Evolutionary conservation across 2,888 invertebrate genomes (phyloP), one percentile per base, ranked within the genome.

Genomic region (Drosophila differens): DNA sequence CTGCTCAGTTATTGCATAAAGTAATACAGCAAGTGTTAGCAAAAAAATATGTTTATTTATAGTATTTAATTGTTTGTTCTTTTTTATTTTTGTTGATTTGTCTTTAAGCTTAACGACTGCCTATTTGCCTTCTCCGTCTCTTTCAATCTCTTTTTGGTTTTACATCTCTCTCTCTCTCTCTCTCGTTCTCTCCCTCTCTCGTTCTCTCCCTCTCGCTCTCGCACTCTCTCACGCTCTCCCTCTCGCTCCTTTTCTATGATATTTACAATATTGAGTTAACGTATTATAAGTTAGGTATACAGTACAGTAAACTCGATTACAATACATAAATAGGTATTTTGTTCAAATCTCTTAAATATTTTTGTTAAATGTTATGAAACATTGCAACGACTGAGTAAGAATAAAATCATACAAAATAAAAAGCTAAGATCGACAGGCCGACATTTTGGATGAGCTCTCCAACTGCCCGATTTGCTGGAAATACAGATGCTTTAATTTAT

Each of bases 191-290:
- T 28, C 28, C 28, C 28, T 28, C 28, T 28, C 28, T 22, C 22
- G 28, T 0, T 0, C 28, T 33, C 52, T 30, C 37, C 16, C 39
- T 52, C 14, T 14, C 35, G 14, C 41, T 19, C 39, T 47, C 14
- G 14, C 35, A 4, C 61, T 12, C n/a, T 58, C 32, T 44, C 4
- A 22, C n/a, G 28, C 28, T 37, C 52, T 30, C 30, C 25, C 28
- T 67, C 53, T 57, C 19, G 54, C 49, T 58, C 65, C 33, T 25
- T 25, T 54, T 10, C 55, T 55, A 54, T 66, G 70, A 71, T 84
- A 84, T 85, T 82, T 85, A 85, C 84, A 85, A 58, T 71, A 69
- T 81, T 70, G 62, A 72, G 65, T 84, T 61, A 74, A 68, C 79
- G 73, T 30, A 72, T 59, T 55, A 72, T 72, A 63, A 69, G 49